Conservation (phyloP, 2,797 vertebrate genomes). For the Hydrophis major region DNA sequence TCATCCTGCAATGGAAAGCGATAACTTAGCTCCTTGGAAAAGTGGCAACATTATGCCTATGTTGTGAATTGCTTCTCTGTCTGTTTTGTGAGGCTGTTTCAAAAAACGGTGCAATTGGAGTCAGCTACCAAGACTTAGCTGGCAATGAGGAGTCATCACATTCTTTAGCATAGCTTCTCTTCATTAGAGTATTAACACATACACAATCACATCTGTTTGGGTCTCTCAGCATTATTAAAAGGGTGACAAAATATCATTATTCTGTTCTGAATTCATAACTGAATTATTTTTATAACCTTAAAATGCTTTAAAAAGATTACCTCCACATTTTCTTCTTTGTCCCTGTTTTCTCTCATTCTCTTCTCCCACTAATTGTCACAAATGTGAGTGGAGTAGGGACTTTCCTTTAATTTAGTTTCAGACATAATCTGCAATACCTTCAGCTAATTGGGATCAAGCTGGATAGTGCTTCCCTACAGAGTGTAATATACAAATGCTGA, state of each 20-base stretch:
- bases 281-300: background rate
- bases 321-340: background rate
- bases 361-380: background rate
- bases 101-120: conserved; percentile 56
- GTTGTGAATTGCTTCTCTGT: conserved; percentile 57
- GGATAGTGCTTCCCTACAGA: background rate
- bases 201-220: conserved; percentile 35
- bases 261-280: conserved; percentile 12
- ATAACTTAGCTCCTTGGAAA: background rate
- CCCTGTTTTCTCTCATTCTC: background rate
- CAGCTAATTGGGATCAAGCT: background rate
- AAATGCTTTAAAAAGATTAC: background rate
- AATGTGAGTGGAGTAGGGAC: background rate
- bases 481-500: background rate
- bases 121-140: conserved; percentile 56
- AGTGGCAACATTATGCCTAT: background rate
- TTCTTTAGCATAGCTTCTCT: conserved; percentile 67
- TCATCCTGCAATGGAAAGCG: conserved; percentile 53
- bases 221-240: conserved; percentile 10
- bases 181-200: conserved; percentile 63
- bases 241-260: conserved; percentile 24
- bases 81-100: conserved; percentile 34
- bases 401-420: background rate
- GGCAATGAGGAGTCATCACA: conserved; percentile 56
- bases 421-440: background rate